phyloP scores from a whole-genome alignment of 92 coral and sea anemone genomes.

The Bergia sp. region DNA sequence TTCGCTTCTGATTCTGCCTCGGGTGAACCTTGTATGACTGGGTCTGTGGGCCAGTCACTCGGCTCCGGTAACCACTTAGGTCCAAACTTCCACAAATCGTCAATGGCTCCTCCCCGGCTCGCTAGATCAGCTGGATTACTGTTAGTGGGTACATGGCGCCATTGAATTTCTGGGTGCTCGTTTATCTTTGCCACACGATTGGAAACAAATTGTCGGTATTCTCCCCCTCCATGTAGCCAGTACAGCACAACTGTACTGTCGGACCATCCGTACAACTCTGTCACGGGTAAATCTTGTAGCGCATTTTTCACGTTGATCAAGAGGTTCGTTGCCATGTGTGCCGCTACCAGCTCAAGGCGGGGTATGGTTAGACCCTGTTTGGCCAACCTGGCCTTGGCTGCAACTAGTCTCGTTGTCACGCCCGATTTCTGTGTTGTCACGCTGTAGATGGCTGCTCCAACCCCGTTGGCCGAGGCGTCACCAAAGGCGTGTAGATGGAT shows the following conservation, averaged over 20 bases:
- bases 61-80: not conserved
- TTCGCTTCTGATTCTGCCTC: not conserved
- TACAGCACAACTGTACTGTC: constrained; percentile 19
- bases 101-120: not conserved
- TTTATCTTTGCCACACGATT: not conserved
- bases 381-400: constrained; percentile 34
- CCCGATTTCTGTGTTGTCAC: constrained; percentile 9
- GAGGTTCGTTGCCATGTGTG: constrained; percentile 31
- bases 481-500: constrained; percentile 28
- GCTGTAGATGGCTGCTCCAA: constrained; percentile 18
- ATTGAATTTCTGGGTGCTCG: constrained; percentile 6
- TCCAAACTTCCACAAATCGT: not conserved
- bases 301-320: constrained; percentile 12
- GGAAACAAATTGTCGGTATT: constrained; percentile 2
- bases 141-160: not conserved
- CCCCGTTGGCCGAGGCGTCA: constrained; percentile 27
- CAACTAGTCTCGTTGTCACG: constrained; percentile 8
- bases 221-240: constrained; percentile 1
- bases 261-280: constrained; percentile 11
- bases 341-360: constrained; percentile 15
- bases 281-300: constrained; percentile 14
- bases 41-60: not conserved
- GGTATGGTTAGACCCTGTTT: constrained; percentile 36
- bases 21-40: not conserved
- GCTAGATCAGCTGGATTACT: not conserved